A percentile compares a stretch with the other conserved stretches of the same genome.
Conservation (phyloP, 2,888 invertebrate species). For the Eristalis tenax region DNA sequence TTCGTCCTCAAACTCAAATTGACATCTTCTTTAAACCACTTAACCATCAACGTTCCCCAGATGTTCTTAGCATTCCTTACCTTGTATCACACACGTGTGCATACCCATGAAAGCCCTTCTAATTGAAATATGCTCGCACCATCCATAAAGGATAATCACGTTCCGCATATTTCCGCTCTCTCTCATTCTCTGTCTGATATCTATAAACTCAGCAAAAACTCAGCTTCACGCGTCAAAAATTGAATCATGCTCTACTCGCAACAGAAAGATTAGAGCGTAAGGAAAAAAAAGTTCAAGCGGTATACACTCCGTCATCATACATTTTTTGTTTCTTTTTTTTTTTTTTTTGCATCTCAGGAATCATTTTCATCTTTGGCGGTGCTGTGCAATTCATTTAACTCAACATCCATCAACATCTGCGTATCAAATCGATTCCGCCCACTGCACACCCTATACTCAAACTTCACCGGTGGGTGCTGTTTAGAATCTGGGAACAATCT, state of each 20-base stretch:
- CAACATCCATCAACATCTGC: constrained; percentile 70
- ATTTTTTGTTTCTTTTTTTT: not conserved
- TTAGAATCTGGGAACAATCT: constrained; percentile 54
- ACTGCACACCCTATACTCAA: constrained; percentile 43
- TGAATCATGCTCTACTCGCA: constrained; percentile 53
- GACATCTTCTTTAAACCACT: not conserved
- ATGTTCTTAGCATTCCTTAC: not conserved
- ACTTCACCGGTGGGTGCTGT: constrained; percentile 7
- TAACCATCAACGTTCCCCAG: not conserved
- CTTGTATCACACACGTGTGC: not conserved
- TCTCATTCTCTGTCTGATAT: not conserved
- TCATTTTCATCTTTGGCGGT: constrained; percentile 47
- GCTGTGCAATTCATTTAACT: constrained; percentile 69
- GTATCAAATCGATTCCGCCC: constrained; percentile 67
- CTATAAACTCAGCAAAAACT: constrained; percentile 11
- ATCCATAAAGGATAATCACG: constrained; percentile 56
- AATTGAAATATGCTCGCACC: constrained; percentile 56
- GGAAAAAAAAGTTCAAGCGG: not conserved
- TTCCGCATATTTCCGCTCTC: constrained; percentile 29
- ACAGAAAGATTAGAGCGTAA: constrained; percentile 30
- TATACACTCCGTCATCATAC: constrained; percentile 9
- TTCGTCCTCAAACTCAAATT: not conserved
- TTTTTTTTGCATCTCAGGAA: constrained; percentile 23
- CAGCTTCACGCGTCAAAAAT: constrained; percentile 66
- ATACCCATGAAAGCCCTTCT: constrained; percentile 34